Conservation (phyloP, 2,113 vertebrate species). For the Melanostigma gelatinosum region DNA sequence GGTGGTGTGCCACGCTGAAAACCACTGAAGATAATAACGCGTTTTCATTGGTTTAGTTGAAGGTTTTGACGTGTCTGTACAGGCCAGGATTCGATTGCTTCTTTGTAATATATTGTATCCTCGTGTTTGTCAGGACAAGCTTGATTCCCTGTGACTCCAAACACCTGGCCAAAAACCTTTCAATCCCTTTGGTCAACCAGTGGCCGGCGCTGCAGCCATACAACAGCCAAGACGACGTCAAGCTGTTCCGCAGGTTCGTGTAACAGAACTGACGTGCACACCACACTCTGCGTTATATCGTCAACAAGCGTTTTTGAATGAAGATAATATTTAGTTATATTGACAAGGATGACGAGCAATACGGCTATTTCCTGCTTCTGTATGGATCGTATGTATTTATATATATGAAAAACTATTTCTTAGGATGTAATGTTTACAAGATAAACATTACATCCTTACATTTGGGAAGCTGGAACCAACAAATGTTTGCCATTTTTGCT, state of each 20-base stretch:
- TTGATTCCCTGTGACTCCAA: slow-evolving; percentile 92
- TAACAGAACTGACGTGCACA: too few relatives aligned
- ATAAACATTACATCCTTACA: too few relatives aligned
- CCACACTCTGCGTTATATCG: background rate
- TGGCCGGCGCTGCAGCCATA: slow-evolving; percentile 88
- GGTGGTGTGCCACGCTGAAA: background rate
- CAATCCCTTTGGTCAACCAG: slow-evolving; percentile 91
- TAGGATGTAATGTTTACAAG: too few relatives aligned
- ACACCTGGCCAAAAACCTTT: slow-evolving; percentile 90
- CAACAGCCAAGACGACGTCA: slow-evolving; percentile 85
- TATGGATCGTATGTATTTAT: too few relatives aligned
- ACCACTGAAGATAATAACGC: background rate
- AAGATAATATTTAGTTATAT: background rate
- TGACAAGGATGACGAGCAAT: background rate
- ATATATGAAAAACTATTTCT: too few relatives aligned
- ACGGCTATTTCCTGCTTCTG: background rate
- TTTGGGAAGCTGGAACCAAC: background rate
- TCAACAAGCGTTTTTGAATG: background rate
- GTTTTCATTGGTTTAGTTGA: background rate
- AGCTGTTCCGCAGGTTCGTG: slow-evolving; percentile 90
- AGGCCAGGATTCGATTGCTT: background rate
- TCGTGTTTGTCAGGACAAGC: slow-evolving; percentile 88
- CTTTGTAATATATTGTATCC: slow-evolving; percentile 54
- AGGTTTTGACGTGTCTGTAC: background rate
- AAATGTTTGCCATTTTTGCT: background rate